Evolutionary conservation across 2,113 vertebrate genomes (phyloP).

Genomic region (Andinoacara biseriatus): DNA sequence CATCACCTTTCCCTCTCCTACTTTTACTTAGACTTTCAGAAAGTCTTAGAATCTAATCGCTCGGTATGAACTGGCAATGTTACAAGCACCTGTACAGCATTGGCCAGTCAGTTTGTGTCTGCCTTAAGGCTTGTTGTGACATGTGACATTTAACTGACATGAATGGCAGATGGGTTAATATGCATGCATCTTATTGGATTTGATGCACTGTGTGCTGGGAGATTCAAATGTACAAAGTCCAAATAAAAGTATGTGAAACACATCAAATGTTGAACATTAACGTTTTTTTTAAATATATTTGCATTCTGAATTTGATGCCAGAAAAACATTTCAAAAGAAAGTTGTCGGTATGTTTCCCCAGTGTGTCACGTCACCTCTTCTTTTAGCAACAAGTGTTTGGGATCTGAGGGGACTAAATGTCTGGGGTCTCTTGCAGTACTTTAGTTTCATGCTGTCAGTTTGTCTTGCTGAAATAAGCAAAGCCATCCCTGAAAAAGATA

Average conservation of each 20-base stretch:
- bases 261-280: background rate
- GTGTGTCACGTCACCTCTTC: no score
- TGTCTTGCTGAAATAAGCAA: background rate
- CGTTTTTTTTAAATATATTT: no score
- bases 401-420: background rate
- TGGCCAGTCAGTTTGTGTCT: conserved; percentile 7
- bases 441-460: no score
- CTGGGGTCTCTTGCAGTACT: background rate
- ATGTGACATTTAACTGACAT: conserved; percentile 55
- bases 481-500: background rate
- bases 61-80: background rate
- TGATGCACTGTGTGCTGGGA: background rate
- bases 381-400: background rate
- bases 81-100: conserved; percentile 3
- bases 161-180: conserved; percentile 28
- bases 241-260: background rate
- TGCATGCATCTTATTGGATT: conserved; percentile 1
- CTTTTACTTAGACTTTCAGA: background rate
- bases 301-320: no score
- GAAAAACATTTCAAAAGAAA: no score
- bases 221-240: conserved; percentile 10
- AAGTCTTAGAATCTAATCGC: background rate
- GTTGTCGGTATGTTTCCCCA: no score
- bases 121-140: conserved; percentile 42
- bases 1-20: background rate